phyloP scores from a whole-genome alignment of 2,888 invertebrate species.

The Yponomeuta malinellus region DNA sequence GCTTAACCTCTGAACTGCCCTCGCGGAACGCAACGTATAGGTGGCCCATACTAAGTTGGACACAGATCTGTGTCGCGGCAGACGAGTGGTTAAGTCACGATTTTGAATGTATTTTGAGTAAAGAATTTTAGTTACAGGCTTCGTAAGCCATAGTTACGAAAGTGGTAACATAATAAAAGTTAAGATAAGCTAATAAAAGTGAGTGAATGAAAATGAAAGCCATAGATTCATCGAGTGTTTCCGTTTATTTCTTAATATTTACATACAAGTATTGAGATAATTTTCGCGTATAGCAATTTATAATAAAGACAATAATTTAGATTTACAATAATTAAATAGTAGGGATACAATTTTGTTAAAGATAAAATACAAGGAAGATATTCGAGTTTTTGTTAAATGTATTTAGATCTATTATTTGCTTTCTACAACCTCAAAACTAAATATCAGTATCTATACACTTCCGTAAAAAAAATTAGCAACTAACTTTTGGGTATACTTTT shows the following conservation, averaged over 20 bases:
- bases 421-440: background rate
- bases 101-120: too few species aligned
- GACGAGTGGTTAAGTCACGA: too few species aligned
- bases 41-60: too few species aligned
- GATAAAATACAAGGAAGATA: conserved; percentile 27
- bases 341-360: conserved; percentile 29
- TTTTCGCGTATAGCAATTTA: conserved; percentile 49
- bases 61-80: too few species aligned
- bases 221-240: conserved; percentile 47
- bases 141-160: too few species aligned
- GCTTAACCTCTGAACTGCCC: too few species aligned
- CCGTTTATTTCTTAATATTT: conserved; percentile 55
- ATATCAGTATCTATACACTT: background rate
- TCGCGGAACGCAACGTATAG: too few species aligned
- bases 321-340: conserved; percentile 49
- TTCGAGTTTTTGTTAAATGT: conserved; percentile 15
- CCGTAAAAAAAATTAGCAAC: background rate
- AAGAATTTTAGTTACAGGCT: too few species aligned
- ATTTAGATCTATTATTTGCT: conserved; percentile 4
- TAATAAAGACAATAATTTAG: conserved; percentile 58
- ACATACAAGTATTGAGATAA: conserved; percentile 67
- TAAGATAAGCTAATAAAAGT: too few species aligned
- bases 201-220: conserved; percentile 21
- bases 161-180: too few species aligned
- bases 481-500: background rate